Evolutionary conservation across 2,113 vertebrate genomes (phyloP).

Genomic region (Cyprinodon variegatus): DNA sequence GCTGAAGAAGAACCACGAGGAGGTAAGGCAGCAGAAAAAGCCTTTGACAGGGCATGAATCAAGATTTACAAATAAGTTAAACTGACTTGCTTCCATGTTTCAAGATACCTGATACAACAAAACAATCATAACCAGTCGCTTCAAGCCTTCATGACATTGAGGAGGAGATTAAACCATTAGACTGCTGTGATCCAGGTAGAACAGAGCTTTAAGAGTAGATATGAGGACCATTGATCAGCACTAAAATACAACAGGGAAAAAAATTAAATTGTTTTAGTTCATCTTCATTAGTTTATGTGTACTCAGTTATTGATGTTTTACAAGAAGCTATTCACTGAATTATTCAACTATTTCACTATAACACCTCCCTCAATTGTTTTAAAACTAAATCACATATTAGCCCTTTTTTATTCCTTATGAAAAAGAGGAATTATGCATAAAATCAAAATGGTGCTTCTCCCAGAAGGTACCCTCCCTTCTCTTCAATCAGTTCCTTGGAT

Average conservation of each 20-base stretch:
- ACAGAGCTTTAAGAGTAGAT: not conserved
- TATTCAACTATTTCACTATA: constrained; percentile 15
- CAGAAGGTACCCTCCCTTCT: not conserved
- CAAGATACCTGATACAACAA: not conserved
- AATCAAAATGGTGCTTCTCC: constrained; percentile 9
- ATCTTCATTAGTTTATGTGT: not conserved
- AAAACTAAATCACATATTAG: constrained; percentile 3
- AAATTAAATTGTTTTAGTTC: not conserved
- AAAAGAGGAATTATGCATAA: constrained; percentile 28
- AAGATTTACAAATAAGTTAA: not conserved
- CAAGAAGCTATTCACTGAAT: constrained; percentile 11
- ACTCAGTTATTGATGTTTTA: constrained; percentile 3
- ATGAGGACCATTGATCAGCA: not conserved
- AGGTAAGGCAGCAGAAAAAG: constrained; percentile 61
- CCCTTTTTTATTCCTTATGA: constrained; percentile 19
- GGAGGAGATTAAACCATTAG: not conserved
- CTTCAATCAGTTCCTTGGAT: constrained; percentile 59
- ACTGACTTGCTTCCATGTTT: not conserved
- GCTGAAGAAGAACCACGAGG: constrained; percentile 77
- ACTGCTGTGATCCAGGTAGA: not conserved
- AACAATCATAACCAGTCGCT: not conserved
- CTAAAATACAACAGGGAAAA: not conserved
- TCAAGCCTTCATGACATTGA: not conserved
- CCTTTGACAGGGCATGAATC: not conserved
- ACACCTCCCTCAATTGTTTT: constrained; percentile 9